Conservation (phyloP, 1,140 invertebrate species). For the Grapholita molesta region DNA sequence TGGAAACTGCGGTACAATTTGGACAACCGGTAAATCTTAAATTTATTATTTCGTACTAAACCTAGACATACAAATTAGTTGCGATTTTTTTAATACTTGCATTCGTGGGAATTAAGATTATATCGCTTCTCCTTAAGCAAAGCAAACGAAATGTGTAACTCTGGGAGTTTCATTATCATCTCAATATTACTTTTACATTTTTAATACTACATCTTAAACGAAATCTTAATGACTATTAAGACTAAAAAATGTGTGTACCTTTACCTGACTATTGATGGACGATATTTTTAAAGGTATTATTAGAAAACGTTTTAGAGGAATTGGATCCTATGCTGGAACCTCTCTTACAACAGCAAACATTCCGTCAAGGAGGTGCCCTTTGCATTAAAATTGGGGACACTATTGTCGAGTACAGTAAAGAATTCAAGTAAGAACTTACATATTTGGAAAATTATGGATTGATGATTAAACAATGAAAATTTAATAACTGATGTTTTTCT, state of each 20-base stretch:
- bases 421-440: conserved; percentile 85
- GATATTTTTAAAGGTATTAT: conserved; percentile 80
- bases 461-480: not conserved
- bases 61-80: too few species aligned
- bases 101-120: too few species aligned
- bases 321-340: conserved; percentile 94
- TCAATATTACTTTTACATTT: too few species aligned
- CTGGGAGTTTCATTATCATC: too few species aligned
- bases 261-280: conserved; percentile 9
- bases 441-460: not conserved
- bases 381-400: conserved; percentile 91
- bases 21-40: conserved; percentile 86
- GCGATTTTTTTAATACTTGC: too few species aligned
- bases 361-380: conserved; percentile 90
- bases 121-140: too few species aligned
- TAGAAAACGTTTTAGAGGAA: conserved; percentile 94
- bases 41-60: not conserved
- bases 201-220: too few species aligned
- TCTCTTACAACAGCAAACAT: conserved; percentile 91
- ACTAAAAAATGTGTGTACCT: too few species aligned
- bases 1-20: conserved; percentile 96
- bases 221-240: too few species aligned
- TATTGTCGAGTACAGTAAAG: conserved; percentile 89
- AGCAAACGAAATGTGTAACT: too few species aligned
- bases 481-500: conserved; percentile 8